Base-by-base conservation (phyloP, 2,888 invertebrate species). In the Frankliniella fusca region DNA sequence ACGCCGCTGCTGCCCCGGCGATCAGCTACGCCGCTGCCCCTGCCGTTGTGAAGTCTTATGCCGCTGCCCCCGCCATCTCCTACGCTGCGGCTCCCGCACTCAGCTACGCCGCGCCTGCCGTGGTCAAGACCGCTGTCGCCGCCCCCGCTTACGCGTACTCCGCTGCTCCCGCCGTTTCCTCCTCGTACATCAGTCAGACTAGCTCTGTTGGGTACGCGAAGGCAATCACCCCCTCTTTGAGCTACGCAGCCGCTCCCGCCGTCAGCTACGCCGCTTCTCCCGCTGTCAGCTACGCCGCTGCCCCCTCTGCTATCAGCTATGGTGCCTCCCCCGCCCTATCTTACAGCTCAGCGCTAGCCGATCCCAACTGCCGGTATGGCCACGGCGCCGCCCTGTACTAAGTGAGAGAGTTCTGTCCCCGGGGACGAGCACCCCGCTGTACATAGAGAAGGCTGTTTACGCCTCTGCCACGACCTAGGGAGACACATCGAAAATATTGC, bases 71-170 rank as follows among this genome's bases (percentile, higher is more conserved):
- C 76, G 80, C 80, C 27, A 48, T 81, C 50, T 48, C 81, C 50
- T 76, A 50, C 54, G 81, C 80, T 48, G 50, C 83, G 65, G 82
- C 83, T 15, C 48, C 81, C 79, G 80, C 81, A 12, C 82, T 82
- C 80, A 81, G 38, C 80, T 61, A 48, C 76, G 81, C 80, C 48
- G 50, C 83, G 65, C 83, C 83, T 15, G 61, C 81, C 79, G 65
- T 82, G 18, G 83, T 82, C 80, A 81, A 80, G 54, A 82, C 83
- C 12, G 83, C 65, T 48, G 65, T 49, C 79, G 65, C 82, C 23
- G 82, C 83, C 80, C 81, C 81, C 70, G 82, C 80, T 23, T 81
- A 23, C 85, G 70, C 84, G 85, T 83, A 85, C 84, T 82, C 84
- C 82, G 83, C 84, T 82, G 85, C 83, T 49, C 83, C 84, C 38